Evolutionary conservation across 2,113 vertebrate genomes (phyloP), one percentile per base, ranked within the genome.

Genomic region (Bufo gargarizans): DNA sequence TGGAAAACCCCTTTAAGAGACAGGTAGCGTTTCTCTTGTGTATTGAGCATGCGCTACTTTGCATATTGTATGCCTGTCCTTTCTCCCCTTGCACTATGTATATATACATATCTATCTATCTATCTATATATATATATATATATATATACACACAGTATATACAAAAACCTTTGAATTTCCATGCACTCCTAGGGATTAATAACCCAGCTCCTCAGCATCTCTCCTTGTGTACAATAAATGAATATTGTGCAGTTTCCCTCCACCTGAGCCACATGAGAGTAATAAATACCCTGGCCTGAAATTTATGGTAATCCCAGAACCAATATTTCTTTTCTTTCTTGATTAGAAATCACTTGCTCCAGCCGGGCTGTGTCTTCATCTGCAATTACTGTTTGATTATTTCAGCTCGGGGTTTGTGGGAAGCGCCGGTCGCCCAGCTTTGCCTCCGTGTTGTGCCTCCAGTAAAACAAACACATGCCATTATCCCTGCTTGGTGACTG

Each of bases 311-410:
- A 87, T 87, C 77, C 71, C 59, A 67, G 50, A 80, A 58, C 77
- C 85, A 87, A 79, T 87, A 87, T 87, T 87, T 87, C 85, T 87
- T 80, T 80, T 79, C 85, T 69, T 33, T 87, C 85, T 87, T 88
- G 86, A 88, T 88, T 88, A 83, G 79, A 82, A 83, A 88, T 88
- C 79, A 72, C 77, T 81, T 77, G 19, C 43, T 88, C 86, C 58
- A 55, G 49, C 79, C 63, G 85, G 61, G 77, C 63, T 82, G 79
- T 65, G 86, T 45, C 79, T 82, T 72, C 86, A 53, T 61, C 69
- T 77, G 79, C 79, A 88, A 83, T 88, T 88, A 77, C 69, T 56
- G 65, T 82, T 76, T 83, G 79, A 88, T 88, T 88, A 83, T 88
- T 88, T 76, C 69, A 33, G 86, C 86, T 55, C 71, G 14, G 77